Evolutionary conservation across 2,888 invertebrate species (phyloP), one percentile per base, ranked within the genome.

Genomic region (Brachynemurus nebulosus): DNA sequence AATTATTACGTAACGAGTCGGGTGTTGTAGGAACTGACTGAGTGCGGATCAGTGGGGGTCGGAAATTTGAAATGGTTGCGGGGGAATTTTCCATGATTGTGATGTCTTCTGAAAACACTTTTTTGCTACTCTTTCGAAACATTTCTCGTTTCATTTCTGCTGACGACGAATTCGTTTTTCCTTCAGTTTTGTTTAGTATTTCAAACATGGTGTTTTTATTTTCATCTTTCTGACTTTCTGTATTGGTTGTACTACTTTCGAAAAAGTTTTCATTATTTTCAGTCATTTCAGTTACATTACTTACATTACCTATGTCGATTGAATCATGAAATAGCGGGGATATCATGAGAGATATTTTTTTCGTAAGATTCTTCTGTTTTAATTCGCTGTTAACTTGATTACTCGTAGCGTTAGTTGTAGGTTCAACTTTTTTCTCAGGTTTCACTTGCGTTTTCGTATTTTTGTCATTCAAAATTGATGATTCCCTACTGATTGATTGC

Each of bases 61-160:
- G 53, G 21, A 51, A 48, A 20, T 11, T 19, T n/a, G 9, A 16
- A n/a, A 19, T n/a, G 4, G 36, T 4, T 36, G n/a, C 6, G 3
- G 8, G 14, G n/a, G 3, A 21, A 41, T 47, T 50, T 25, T 18
- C 27, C 12, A 14, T 42, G 49, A 38, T 56, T 23, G 52, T 55
- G 9, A 53, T 43, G 6, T 55, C 54, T 4, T 54, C 51, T 42
- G 58, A 52, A 44, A 64, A 63, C 3, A 63, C 63, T 0, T 63
- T 62, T 47, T 59, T 63, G 8, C 60, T 59, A 4, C 63, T 56
- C 52, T 60, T 64, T 46, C 61, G 59, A 47, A 64, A 65, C 33
- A 53, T 50, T 45, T 63, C 63, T 5, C 65, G 48, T 53, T 55
- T 61, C 5, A 57, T 51, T 4, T 57, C 53, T 0, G 63, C 61